A percentile compares a stretch with the other conserved stretches of the same genome.
Conservation (phyloP, 2,113 vertebrate genomes). For the Toxostoma redivivum region DNA sequence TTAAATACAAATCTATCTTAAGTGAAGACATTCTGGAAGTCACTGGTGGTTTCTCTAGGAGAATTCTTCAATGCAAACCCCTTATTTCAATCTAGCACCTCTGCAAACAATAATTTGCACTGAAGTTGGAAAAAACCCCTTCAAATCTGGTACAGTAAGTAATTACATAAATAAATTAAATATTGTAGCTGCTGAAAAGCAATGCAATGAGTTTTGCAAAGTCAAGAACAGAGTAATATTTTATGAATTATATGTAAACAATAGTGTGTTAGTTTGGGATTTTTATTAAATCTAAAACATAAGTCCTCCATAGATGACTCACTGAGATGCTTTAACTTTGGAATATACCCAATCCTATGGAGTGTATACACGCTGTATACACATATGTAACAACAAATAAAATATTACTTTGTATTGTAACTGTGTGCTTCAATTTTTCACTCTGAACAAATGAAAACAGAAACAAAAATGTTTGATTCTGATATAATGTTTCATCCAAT, state of each 20-base stretch:
- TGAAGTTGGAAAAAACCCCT: background rate
- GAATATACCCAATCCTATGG: background rate
- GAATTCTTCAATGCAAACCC: background rate
- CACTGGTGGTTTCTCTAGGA: background rate
- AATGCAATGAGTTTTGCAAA: background rate
- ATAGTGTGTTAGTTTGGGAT: background rate
- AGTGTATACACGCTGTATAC: background rate
- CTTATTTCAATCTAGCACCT: background rate
- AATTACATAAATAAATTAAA: background rate
- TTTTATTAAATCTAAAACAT: background rate
- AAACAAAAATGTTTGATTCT: background rate
- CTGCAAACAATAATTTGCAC: background rate
- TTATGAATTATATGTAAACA: background rate
- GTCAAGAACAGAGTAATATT: background rate
- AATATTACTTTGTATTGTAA: background rate
- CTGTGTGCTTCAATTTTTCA: background rate
- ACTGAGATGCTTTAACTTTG: background rate
- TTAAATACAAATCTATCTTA: background rate
- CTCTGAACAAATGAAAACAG: background rate
- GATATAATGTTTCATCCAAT: background rate
- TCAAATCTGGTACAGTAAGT: background rate
- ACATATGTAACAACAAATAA: rapidly evolving
- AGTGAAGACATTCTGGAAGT: background rate
- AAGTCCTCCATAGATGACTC: background rate
- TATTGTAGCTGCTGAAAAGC: background rate